Evolutionary conservation across 2,888 invertebrate species (phyloP).

Genomic region (Teleogryllus oceanicus): DNA sequence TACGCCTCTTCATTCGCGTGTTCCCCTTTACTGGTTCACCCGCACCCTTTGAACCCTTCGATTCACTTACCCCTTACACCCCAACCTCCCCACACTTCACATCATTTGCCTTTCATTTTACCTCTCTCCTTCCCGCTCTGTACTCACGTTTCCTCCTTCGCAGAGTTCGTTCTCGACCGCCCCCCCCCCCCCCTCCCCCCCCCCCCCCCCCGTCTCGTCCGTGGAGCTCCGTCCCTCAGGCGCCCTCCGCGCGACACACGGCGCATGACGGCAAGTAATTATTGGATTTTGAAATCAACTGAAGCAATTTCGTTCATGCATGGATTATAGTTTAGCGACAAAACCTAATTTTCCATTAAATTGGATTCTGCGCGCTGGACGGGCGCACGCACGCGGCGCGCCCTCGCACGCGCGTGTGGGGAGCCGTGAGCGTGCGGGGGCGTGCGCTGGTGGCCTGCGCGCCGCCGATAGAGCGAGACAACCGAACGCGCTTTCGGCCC

Average conservation of each 20-base stretch:
- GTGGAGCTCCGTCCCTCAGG: too few species aligned
- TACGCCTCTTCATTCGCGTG: too few species aligned
- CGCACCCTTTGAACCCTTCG: too few species aligned
- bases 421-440: too few species aligned
- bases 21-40: too few species aligned
- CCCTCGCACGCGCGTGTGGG: neutral
- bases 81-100: too few species aligned
- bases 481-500: too few species aligned
- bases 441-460: too few species aligned
- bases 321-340: constrained; percentile 18
- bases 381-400: neutral
- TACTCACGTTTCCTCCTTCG: neutral
- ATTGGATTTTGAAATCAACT: constrained; percentile 1
- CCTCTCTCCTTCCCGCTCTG: too few species aligned
- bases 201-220: neutral
- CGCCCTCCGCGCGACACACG: neutral
- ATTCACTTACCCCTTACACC: too few species aligned
- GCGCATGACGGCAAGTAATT: constrained; percentile 18
- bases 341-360: constrained; percentile 18
- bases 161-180: neutral
- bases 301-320: constrained; percentile 18
- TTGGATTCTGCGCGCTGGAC: neutral
- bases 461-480: too few species aligned
- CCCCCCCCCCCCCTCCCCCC: neutral
- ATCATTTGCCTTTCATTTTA: too few species aligned